phyloP scores from a whole-genome alignment of 2,113 vertebrate species.

The Herpetotheres cachinnans region DNA sequence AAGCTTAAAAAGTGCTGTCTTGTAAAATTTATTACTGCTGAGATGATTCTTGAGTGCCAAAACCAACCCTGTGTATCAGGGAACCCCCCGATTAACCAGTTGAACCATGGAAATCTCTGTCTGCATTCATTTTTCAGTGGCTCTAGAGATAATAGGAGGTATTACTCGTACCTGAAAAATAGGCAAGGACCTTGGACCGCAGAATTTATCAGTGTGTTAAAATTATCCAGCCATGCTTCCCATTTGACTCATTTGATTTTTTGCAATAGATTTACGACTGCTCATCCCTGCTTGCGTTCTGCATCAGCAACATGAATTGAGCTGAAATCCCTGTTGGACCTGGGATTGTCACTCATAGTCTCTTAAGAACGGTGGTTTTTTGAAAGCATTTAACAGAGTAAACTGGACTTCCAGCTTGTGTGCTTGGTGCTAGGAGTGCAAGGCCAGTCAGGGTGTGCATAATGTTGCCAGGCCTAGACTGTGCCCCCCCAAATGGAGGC shows the following conservation, averaged over 20 bases:
- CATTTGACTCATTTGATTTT: neutral
- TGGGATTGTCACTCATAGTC: neutral
- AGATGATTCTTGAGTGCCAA: neutral
- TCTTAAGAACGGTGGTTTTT: neutral
- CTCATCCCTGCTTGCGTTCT: neutral
- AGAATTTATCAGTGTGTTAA: neutral
- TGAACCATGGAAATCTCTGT: neutral
- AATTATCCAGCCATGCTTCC: neutral
- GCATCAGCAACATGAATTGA: neutral
- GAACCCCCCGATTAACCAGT: neutral
- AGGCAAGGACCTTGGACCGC: neutral
- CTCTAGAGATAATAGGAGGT: neutral
- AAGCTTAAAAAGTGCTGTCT: neutral
- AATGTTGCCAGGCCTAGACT: no score
- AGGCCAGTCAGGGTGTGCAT: neutral
- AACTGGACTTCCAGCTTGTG: neutral
- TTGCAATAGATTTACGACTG: neutral
- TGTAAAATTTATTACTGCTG: neutral
- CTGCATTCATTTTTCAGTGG: neutral
- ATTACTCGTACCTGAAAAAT: neutral
- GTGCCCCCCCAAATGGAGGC: rapidly evolving
- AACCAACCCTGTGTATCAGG: neutral
- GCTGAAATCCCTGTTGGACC: neutral
- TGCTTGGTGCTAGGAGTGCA: neutral
- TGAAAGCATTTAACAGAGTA: neutral